phyloP scores from a whole-genome alignment of 2,888 invertebrate species.

The Nephrotoma appendiculata region DNA sequence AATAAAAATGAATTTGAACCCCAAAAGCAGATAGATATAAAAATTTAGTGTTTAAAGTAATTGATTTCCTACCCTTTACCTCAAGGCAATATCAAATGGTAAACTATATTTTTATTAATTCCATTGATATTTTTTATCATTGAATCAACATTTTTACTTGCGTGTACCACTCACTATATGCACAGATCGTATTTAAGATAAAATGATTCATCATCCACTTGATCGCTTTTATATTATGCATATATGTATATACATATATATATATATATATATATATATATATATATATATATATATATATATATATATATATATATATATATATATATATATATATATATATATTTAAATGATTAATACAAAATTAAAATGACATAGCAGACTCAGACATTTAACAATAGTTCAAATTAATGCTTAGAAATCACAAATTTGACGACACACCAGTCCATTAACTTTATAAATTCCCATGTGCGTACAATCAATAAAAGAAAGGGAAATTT shows the following conservation, averaged over 20 bases:
- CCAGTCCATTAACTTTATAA: background rate
- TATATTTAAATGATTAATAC: background rate
- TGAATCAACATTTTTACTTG: background rate
- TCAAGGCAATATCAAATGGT: background rate
- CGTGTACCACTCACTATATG: background rate
- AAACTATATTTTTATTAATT: background rate
- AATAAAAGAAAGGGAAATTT: background rate
- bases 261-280: too few species aligned
- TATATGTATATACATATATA: too few species aligned
- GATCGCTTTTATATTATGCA: background rate
- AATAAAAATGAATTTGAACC: too few species aligned
- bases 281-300: too few species aligned
- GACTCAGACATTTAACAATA: background rate
- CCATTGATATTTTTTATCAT: background rate
- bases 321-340: too few species aligned
- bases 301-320: too few species aligned
- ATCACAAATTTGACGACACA: background rate
- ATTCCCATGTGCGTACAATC: background rate
- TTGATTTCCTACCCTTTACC: too few species aligned
- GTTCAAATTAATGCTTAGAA: background rate
- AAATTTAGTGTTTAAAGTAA: too few species aligned
- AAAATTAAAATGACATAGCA: background rate
- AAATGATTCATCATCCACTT: background rate
- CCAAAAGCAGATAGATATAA: too few species aligned
- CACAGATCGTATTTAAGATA: background rate